Evolutionary conservation across 1,140 invertebrate species (phyloP), one percentile per base, ranked within the genome.

Genomic region (Dendroctonus valens): DNA sequence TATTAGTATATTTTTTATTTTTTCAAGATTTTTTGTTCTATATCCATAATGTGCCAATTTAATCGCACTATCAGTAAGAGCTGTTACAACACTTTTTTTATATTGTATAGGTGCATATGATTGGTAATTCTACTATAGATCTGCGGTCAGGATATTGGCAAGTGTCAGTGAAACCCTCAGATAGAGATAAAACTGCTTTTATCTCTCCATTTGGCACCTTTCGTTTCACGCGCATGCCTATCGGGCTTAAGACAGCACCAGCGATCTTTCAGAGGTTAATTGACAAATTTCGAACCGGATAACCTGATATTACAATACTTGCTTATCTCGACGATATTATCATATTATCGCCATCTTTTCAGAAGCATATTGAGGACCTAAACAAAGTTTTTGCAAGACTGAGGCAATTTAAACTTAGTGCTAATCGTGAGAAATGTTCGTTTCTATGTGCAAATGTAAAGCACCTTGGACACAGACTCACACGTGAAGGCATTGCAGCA

Each of bases 81-180:
- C n/a, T n/a, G n/a, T n/a, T n/a, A n/a, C n/a, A n/a, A n/a, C n/a
- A n/a, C n/a, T n/a, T n/a, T n/a, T n/a, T n/a, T n/a, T n/a, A n/a
- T n/a, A n/a, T n/a, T n/a, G n/a, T n/a, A n/a, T n/a, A n/a, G n/a
- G n/a, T n/a, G n/a, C n/a, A n/a, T n/a, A n/a, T n/a, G n/a, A n/a
- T n/a, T n/a, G n/a, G n/a, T n/a, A n/a, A n/a, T n/a, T 78, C 74
- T 5, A 77, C 76, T 0, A 53, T 84, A 12, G 83, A 85, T 74
- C 60, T 82, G 6, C 70, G 69, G 15, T 38, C 71, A 26, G 78
- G 78, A 6, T 80, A 79, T 49, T 77, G 72, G 64, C 79, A 79
- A 62, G 70, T 80, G 6, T 66, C 68, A 9, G 68, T 81, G 5
- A 53, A 41, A 7, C 38, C 68, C 6, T 63, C 70, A 11, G 73